A percentile compares a stretch with the other conserved stretches of the same genome.
These are phyloP conservation scores for Cephus spinipes DNA, from an alignment of 2,888 invertebrate genomes.

Conservation along the genomic window DNA sequence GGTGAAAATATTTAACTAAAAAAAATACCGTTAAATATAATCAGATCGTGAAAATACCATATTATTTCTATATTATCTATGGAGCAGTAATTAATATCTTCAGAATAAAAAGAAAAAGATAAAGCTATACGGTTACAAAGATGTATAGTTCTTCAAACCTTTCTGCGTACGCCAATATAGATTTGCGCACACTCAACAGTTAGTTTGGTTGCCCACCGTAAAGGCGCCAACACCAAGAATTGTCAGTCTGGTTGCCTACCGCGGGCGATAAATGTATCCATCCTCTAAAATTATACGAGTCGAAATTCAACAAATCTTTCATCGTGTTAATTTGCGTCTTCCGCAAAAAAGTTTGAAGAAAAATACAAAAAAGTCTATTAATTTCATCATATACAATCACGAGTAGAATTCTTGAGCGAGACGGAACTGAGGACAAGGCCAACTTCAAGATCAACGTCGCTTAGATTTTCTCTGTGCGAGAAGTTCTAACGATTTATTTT, in stretches of 20 bases:
- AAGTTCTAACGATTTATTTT: neutral
- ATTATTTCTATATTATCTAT: neutral
- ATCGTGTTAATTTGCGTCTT: slow-evolving; percentile 11
- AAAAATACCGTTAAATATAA: neutral
- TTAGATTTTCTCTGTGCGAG: neutral
- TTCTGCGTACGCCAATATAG: neutral
- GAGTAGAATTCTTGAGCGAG: neutral
- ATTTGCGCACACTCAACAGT: slow-evolving; percentile 34
- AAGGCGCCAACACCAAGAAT: slow-evolving; percentile 39
- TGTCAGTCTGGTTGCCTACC: slow-evolving; percentile 54
- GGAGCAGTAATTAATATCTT: neutral
- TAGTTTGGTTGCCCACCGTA: slow-evolving; percentile 38
- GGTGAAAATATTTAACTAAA: neutral
- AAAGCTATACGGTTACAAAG: neutral
- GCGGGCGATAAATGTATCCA: slow-evolving; percentile 43
- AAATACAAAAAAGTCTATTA: neutral
- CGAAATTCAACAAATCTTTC: slow-evolving; percentile 16
- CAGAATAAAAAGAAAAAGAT: neutral
- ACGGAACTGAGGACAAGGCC: neutral
- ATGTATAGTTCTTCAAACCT: neutral
- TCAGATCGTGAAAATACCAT: neutral
- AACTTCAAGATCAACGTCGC: neutral
- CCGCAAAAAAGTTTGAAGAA: neutral
- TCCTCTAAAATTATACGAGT: slow-evolving; percentile 17
- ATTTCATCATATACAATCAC: neutral